Evolutionary conservation across 2,113 vertebrate genomes (phyloP), one percentile per base, ranked within the genome.

Genomic region (Amazona vittata): DNA sequence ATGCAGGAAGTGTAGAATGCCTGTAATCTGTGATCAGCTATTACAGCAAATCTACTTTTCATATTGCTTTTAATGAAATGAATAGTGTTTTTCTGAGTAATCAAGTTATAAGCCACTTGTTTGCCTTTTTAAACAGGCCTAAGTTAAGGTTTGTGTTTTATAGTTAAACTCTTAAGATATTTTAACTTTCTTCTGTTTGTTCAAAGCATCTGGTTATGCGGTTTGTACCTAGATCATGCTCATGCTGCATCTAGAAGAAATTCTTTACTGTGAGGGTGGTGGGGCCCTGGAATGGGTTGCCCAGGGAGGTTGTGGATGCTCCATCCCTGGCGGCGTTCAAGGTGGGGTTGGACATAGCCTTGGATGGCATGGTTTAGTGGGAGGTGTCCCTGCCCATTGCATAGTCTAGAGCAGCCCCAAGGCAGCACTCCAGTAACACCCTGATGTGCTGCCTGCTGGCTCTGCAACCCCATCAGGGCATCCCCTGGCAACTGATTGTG

Each of bases 31-130:
- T 90, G 95, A 96, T 94, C 55, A 80, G 79, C 90, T 92, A 59
- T 94, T 96, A 92, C 28, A 87, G 85, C 74, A 95, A 94, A 94
- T 81, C 85, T 37, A 43, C 90, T 96, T 95, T 86, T 83, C 88
- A 41, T 73, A 75, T 89, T 83, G 65, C 22, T 22, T 88, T 95
- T 92, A 90, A 95, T 93, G 78, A 83, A 90, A 91, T 87, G 8
- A 96, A 88, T 74, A 88, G 76, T 85, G 49, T 83, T 91, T 89
- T 94, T 80, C 43, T 29, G 57, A 74, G 52, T 91, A 94, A 95
- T 91, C 78, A 69, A 82, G 71, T 96, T 94, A 96, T 3, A 53
- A 96, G 71, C 88, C 63, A 39, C 68, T 94, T 43, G 37, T 81
- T 81, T 70, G 71, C 50, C 16, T 88, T 43, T 74, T 89, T 22